Evolutionary conservation across 2,888 invertebrate genomes (phyloP).

Genomic region (Drosophila pseudotalamancana): DNA sequence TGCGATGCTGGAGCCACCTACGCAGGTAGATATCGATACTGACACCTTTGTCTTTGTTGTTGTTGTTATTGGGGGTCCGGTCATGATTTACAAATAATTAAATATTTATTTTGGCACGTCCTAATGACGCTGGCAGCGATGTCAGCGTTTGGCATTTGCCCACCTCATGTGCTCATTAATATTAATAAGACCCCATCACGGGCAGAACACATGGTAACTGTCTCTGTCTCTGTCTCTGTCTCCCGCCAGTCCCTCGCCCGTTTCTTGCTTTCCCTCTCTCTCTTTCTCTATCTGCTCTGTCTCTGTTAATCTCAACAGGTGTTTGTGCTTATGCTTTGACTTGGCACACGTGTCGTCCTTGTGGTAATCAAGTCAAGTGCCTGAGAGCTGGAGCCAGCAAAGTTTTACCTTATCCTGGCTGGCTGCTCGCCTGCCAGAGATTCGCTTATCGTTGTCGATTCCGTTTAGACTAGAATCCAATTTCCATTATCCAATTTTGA

Average conservation of each 20-base stretch:
- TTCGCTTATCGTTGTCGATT: conserved; percentile 31
- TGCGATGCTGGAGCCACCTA: conserved; percentile 2
- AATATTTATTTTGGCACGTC: conserved; percentile 77
- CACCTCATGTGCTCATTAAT: conserved; percentile 69
- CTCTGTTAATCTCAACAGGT: conserved; percentile 63
- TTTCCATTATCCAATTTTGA: conserved; percentile 77
- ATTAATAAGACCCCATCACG: conserved; percentile 60
- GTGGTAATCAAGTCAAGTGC: conserved; percentile 70
- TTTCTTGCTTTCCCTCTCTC: not conserved
- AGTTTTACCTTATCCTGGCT: conserved; percentile 31
- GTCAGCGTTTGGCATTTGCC: conserved; percentile 47
- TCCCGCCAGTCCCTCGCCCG: no score
- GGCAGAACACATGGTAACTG: conserved; percentile 24
- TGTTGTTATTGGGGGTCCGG: conserved; percentile 50
- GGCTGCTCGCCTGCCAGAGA: not conserved
- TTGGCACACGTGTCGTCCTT: conserved; percentile 60
- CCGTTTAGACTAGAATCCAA: conserved; percentile 62
- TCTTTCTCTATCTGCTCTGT: not conserved
- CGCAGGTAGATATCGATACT: conserved; percentile 7
- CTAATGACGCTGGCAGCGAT: conserved; percentile 59
- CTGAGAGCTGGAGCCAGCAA: conserved; percentile 25
- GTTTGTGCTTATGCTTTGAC: conserved; percentile 36
- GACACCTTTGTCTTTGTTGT: conserved; percentile 8
- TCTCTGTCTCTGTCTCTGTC: not conserved
- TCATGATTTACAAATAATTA: conserved; percentile 79